Evolutionary conservation across 2,113 vertebrate species (phyloP), one percentile per base, ranked within the genome.

Genomic region (Psilopsiagon aymara): DNA sequence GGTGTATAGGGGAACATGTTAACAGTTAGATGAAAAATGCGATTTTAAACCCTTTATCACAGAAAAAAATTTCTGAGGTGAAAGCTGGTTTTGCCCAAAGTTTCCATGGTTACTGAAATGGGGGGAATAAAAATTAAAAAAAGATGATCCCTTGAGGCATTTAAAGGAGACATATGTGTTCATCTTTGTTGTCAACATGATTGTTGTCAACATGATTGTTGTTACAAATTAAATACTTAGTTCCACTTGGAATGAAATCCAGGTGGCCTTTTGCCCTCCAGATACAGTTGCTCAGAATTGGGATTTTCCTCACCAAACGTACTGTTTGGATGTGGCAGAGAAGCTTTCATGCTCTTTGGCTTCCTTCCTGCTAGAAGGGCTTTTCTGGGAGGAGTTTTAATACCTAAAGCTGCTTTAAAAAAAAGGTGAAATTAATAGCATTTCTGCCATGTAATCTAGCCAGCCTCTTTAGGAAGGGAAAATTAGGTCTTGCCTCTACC

Each of bases 151-250:
- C 70, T 84, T 75, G 74, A 94, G 86, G 55, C 67, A 44, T 88
- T 95, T 97, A 90, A 95, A 90, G 82, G 70, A 95, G 94, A 92
- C 69, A 55, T 93, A 85, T 70, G 46, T 84, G 92, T 95, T 97
- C 96, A 75, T 97, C 92, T 95, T 92, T 93, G 86, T 95, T 94
- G 94, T 95, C 95, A 92, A 80, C 80, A 87, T 87, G 90, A 84
- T 92, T 95, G 86, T 95, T 95, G 93, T 95, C 94, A 91, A 79
- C 82, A 88, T 87, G 90, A 82, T 92, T 95, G 94, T 95, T 94
- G 93, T 88, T 88, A 96, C 77, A 96, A 96, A 95, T 97, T 96
- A 96, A 88, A 89, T 84, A 95, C 82, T 91, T 96, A 90, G 86
- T 92, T 97, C 90, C 76, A 92, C 93, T 94, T 94, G 94, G 87